Evolutionary conservation across 1,140 invertebrate species (phyloP), one percentile per base, ranked within the genome.

Genomic region (Diprion similis): DNA sequence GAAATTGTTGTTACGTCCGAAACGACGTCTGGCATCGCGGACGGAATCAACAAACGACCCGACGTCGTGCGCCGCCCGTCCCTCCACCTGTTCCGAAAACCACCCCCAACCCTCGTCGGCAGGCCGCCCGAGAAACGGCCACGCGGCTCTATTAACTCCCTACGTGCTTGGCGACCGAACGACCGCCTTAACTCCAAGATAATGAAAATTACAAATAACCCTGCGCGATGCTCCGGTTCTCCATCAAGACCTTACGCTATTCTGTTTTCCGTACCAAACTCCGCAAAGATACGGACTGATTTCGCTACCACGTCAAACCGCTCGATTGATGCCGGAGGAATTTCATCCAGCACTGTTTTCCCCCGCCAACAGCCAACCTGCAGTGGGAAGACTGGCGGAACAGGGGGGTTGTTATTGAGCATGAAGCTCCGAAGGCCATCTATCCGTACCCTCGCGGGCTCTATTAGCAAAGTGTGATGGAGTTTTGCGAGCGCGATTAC

Each of bases 401-500:
- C n/a, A 13, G 80, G 78, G 80, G 80, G 78, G 80, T 74, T 79
- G 80, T 82, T 83, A 83, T 80, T 80, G 77, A 78, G 75, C 79
- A 78, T 80, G 78, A 80, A 80, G 70, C 74, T 75, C 71, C 75
- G 77, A 79, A 76, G 77, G 78, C 78, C 78, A 83, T 84, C 80
- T 80, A 83, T 82, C 80, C 81, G 74, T 84, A 83, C 82, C 80
- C 83, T 81, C 78, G 75, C 78, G 74, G 78, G 83, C 85, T 87
- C 87, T 88, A 88, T 88, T 88, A 88, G 87, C 83, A 88, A 88
- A 88, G 85, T 87, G 87, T 88, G 86, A 88, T 88, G 86, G 86
- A 88, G 86, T 88, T 88, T 88, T 88, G 86, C 84, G 85, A 88
- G 87, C 86, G 83, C 87, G 87, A 88, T 88, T 88, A 88, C 86